phyloP scores from a whole-genome alignment of 2,797 vertebrate genomes.

The Rhincodon typus region DNA sequence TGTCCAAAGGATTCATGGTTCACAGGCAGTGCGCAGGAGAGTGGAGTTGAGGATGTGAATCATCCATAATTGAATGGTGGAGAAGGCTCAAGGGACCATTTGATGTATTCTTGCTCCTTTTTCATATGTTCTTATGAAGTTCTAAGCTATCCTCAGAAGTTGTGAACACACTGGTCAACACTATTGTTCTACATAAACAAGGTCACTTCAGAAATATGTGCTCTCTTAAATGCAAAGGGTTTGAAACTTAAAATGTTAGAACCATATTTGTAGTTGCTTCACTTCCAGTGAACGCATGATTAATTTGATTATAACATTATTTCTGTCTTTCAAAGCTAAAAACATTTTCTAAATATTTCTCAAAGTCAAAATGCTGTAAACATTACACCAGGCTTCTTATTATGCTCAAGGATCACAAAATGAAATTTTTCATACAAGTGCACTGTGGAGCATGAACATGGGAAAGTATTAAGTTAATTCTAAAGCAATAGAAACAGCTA shows the following conservation, averaged over 20 bases:
- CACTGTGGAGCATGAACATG: neutral
- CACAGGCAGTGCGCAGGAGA: no score
- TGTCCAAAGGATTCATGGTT: no score
- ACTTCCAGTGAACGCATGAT: neutral
- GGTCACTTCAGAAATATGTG: neutral
- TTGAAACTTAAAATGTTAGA: neutral
- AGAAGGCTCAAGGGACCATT: no score
- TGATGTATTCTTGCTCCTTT: no score
- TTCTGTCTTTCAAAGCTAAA: neutral
- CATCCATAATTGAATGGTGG: no score
- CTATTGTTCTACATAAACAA: neutral
- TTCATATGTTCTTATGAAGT: no score
- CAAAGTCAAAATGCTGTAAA: neutral
- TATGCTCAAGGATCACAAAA: neutral
- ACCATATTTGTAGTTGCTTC: neutral
- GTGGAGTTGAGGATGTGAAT: no score
- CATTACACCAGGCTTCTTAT: neutral
- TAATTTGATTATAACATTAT: neutral
- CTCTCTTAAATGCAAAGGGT: neutral
- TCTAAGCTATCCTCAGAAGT: no score
- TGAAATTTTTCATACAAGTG: neutral
- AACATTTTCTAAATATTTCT: neutral
- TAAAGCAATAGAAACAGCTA: neutral
- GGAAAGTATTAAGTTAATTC: neutral
- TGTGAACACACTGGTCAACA: neutral